Evolutionary conservation across 2,113 vertebrate genomes (phyloP), one percentile per base, ranked within the genome.

Genomic region (Circaetus cinerascens): DNA sequence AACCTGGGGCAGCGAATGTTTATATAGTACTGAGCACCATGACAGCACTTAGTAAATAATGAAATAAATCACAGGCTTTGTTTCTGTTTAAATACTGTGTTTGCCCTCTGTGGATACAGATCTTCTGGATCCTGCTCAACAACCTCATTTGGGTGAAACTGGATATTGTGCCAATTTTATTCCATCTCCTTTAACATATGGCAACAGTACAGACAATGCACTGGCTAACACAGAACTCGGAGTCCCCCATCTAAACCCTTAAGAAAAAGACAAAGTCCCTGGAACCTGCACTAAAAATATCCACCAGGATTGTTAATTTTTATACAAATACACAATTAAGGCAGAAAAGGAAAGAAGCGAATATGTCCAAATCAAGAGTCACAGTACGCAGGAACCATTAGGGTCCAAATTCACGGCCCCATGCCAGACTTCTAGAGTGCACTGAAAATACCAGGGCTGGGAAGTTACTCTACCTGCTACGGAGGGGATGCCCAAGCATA

Each of bases 41-140:
- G 95, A 83, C 62, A 85, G 91, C 93, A 83, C 81, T 94, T 85
- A 63, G 86, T 86, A 96, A 97, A 96, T 95, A 97, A 95, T 90
- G 71, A 95, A 95, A 91, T 94, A 96, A 95, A 91, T 97, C 50
- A 27, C 48, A 78, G 75, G 41, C 71, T 93, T 90, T 81, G 77
- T 96, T 94, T 85, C 77, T 86, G 62, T 95, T 96, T 95, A 90
- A 95, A 73, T 72, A 80, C 29, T 55, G 14, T 93, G 91, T 85
- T 95, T 95, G 62, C 66, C 69, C 53, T 95, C 62, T 89, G 41
- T 91, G 95, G 93, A 76, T 83, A 91, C 77, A 82, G 92, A 76
- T 75, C 80, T 72, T 68, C 80, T 95, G 94, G 86, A 94, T 95
- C 77, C 74, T 93, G 74, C 77, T 95, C 84, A 94, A 55, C 84